Base-by-base conservation (phyloP, 2,888 invertebrate species). In the Rotaria sp. region DNA sequence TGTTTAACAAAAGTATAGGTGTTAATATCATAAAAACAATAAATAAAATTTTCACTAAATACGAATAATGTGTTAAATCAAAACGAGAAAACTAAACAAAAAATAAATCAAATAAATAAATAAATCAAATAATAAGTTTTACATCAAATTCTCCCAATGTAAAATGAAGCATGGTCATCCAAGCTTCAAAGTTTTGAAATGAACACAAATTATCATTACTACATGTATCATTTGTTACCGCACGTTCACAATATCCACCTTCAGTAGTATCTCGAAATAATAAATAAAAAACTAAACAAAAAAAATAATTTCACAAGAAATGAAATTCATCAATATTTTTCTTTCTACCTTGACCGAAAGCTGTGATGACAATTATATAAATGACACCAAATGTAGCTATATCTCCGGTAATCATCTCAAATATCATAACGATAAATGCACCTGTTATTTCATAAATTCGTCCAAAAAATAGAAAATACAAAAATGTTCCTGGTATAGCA, bases 371-470 rank as follows among this genome's bases (percentile, higher is more conserved):
- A 89, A 99, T 95, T 88, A 94, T 94, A 91, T 97, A 98, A 91
- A 99, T 99, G 88, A 98, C 96, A 88, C 96, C 96, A 91, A 99
- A 99, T 48, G 97, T 96, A 90, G 97, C 94, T 95, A 99, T 96
- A 92, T 99, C 99, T 84, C 98, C 97, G 0, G 95, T 95, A 90
- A 97, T 96, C 97, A 99, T 99, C 89, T 96, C 96, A 93, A 96
- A 98, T 89, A 99, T 96, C 97, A 99, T 98, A 24, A 97, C 97
- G 87, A 99, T 97, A 92, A 98, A 99, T 0, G 98, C 97, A 80
- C 99, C 99, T 0, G 97, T 99, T 89, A 99, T 92, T 87, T 95
- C 94, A 55, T 96, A 94, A 67, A 96, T 96, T 15, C 98, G 96
- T 74, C 98, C 98, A 92, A 98, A 99, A 91, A 99, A 99, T 94